Evolutionary conservation across 2,888 invertebrate genomes (phyloP).

Genomic region (Clusia tigrina): DNA sequence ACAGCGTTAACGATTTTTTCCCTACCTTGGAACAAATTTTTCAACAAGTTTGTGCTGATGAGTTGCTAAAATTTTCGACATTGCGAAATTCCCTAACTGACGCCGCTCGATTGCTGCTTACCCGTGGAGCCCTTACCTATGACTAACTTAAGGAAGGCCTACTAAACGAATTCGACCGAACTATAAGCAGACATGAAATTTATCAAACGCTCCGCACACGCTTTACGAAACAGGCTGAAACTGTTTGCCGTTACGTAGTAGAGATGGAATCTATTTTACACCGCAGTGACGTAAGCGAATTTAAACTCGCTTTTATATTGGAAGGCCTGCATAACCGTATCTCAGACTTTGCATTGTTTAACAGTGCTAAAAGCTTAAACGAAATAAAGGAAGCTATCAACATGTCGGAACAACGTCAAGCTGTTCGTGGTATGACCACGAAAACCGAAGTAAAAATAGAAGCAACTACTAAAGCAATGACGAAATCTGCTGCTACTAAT

Average conservation of each 20-base stretch:
- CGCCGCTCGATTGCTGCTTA: slow-evolving; percentile 23
- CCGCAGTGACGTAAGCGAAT: slow-evolving; percentile 28
- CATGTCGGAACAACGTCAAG: neutral
- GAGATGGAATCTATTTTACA: slow-evolving; percentile 31
- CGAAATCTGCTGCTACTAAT: neutral
- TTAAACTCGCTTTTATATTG: slow-evolving; percentile 31
- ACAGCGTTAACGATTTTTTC: slow-evolving; percentile 27
- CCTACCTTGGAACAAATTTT: slow-evolving; percentile 28
- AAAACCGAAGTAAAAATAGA: neutral
- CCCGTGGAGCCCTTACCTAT: slow-evolving; percentile 29
- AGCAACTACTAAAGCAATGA: neutral
- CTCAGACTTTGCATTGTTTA: slow-evolving; percentile 10
- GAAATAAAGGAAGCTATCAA: neutral
- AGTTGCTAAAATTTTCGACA: slow-evolving; percentile 28
- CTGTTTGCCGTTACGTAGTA: slow-evolving; percentile 29
- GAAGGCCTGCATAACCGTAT: slow-evolving; percentile 28
- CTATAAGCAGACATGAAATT: slow-evolving; percentile 29
- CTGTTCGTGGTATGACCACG: neutral
- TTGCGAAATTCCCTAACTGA: slow-evolving; percentile 29
- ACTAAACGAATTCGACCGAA: slow-evolving; percentile 20
- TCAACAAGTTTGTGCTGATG: slow-evolving; percentile 27
- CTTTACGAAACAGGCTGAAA: slow-evolving; percentile 23
- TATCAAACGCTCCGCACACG: slow-evolving; percentile 22
- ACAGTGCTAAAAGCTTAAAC: neutral
- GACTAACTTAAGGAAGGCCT: slow-evolving; percentile 21